Conservation (phyloP, 2,888 invertebrate species). For the Mechanitis mazaeus region DNA sequence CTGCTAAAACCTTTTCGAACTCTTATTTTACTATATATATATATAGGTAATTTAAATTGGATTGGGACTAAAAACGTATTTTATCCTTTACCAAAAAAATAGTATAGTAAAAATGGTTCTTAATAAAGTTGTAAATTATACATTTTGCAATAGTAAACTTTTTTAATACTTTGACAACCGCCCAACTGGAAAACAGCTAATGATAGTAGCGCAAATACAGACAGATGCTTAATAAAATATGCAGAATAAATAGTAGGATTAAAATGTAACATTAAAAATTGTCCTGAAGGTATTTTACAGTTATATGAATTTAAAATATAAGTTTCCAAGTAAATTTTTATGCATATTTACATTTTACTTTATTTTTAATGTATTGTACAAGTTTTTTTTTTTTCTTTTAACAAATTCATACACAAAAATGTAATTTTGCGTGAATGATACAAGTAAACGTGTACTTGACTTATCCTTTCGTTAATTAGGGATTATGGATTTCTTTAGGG, state of each 20-base stretch:
- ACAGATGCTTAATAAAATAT: neutral
- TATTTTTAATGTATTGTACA: too few relatives aligned
- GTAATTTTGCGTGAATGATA: too few relatives aligned
- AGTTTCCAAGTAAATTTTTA: too few relatives aligned
- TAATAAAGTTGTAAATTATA: neutral
- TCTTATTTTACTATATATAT: constrained; percentile 6
- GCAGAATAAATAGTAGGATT: neutral
- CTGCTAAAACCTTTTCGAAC: constrained; percentile 11
- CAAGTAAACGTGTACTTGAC: too few relatives aligned
- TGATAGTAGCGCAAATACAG: neutral
- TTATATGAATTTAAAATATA: neutral
- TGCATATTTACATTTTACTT: too few relatives aligned
- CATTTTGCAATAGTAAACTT: neutral
- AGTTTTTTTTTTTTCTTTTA: too few relatives aligned
- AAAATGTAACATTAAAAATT: neutral
- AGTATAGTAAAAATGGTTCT: neutral
- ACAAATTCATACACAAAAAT: too few relatives aligned
- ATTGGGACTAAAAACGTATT: too few relatives aligned
- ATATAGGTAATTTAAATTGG: neutral
- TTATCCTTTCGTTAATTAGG: too few relatives aligned
- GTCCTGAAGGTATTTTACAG: neutral
- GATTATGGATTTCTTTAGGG: too few relatives aligned
- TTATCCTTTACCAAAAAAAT: neutral
- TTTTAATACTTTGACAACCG: neutral
- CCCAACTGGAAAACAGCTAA: neutral